Base-by-base conservation (phyloP, 2,888 invertebrate genomes). In the Callimorpha dominula region DNA sequence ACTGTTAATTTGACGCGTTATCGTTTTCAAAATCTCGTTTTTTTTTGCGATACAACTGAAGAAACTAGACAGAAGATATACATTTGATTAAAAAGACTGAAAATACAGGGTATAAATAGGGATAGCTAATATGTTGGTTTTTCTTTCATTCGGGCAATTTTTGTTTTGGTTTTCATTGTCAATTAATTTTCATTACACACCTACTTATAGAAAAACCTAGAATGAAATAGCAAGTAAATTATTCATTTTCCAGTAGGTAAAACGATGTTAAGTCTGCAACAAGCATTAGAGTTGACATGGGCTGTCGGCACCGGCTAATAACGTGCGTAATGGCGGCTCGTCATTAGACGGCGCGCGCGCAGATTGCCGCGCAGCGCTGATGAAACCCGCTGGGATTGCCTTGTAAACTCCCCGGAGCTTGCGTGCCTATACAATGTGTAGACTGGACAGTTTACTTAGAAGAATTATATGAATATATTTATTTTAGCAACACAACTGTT, bases 321-420 rank as follows among this genome's bases (percentile, higher is more conserved):
- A 91, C 90, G 91, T 89, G 89, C 90, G 92, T 93, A 93, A 93
- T 93, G 92, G 88, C 85, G 79, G 85, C 79, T 78, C 87, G 90
- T 90, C 90, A 93, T 94, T 93, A 93, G 89, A 74, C 83, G 83
- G 90, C 90, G 92, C 92, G 89, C 88, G 92, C 93, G 93, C 92
- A 93, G 91, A 93, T 93, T 92, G 89, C 91, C 89, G 88, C 87
- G 87, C 83, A 81, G 85, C 85, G 89, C 89, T 93, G 93, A 93
- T 93, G 94, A 93, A 93, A 93, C 90, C 88, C 90, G 87, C 89
- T 86, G 90, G 92, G 92, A 94, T 95, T 95, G 91, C 93, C 92
- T 92, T 89, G 93, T 93, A 93, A 93, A 94, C 94, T 92, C 91
- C 89, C 86, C 85, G 80, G 73, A 87, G 86, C 83, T 85, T 84